phyloP scores from a whole-genome alignment of 2,888 invertebrate genomes.

The Gandaritis pyraliata region DNA sequence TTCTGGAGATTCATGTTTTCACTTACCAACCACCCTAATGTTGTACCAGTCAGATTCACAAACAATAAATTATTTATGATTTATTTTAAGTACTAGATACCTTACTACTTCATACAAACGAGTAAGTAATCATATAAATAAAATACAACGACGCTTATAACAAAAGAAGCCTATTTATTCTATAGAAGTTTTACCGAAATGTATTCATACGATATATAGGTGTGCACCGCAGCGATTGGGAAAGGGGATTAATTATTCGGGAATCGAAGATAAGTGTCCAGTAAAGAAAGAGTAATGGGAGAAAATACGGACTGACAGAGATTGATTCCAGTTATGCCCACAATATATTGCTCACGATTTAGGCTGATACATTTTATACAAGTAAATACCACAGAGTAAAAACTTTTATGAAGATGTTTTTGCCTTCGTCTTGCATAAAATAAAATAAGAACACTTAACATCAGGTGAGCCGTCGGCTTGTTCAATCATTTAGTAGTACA shows the following conservation, averaged over 20 bases:
- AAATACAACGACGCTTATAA: background rate
- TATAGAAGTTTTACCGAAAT: background rate
- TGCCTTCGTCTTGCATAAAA: no score
- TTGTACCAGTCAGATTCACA: no score
- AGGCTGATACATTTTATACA: slow-evolving; percentile 14
- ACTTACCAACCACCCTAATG: no score
- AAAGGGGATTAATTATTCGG: slow-evolving; percentile 43
- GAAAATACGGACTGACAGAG: slow-evolving; percentile 42
- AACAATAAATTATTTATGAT: no score
- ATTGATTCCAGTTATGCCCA: slow-evolving; percentile 44
- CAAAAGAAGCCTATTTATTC: no score
- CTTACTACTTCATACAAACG: no score
- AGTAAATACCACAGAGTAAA: slow-evolving; percentile 5
- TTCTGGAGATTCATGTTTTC: no score
- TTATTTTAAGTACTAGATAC: no score
- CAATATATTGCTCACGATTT: slow-evolving; percentile 38
- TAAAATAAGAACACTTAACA: no score
- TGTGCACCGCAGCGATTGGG: slow-evolving; percentile 31
- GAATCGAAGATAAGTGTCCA: slow-evolving; percentile 45
- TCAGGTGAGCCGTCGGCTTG: no score
- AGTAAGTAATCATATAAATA: background rate
- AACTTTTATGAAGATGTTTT: background rate
- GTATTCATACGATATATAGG: slow-evolving; percentile 24
- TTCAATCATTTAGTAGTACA: no score
- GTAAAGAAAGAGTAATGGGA: slow-evolving; percentile 43